Evolutionary conservation across 2,888 invertebrate species (phyloP).

Genomic region (Oegoconia quadripuncta): DNA sequence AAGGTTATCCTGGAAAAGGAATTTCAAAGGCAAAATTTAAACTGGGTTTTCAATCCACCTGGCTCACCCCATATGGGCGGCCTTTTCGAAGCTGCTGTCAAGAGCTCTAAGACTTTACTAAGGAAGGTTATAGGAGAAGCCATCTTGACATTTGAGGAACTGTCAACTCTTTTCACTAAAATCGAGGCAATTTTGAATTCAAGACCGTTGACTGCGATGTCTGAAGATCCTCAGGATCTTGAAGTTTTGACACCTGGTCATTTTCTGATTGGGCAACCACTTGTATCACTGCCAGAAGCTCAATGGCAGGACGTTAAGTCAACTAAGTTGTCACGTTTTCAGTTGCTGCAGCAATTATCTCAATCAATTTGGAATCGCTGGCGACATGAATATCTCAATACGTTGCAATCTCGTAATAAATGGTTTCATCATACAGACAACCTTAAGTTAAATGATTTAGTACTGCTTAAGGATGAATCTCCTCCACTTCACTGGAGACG

Average conservation of each 20-base stretch:
- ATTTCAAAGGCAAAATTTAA: not conserved
- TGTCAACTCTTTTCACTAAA: conserved; percentile 15
- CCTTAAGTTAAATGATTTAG: not conserved
- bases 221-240: conserved; percentile 13
- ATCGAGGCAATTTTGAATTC: conserved; percentile 16
- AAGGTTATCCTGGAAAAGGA: not conserved
- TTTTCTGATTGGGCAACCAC: conserved; percentile 6
- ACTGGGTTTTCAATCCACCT: conserved; percentile 14
- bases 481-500: not conserved
- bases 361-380: conserved; percentile 1
- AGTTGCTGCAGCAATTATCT: not conserved
- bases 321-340: not conserved
- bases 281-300: not conserved
- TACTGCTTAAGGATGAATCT: not conserved
- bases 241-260: conserved; percentile 7
- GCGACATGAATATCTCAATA: not conserved
- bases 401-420: not conserved
- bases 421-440: not conserved
- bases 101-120: conserved; percentile 17
- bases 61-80: conserved; percentile 14
- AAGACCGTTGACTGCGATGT: conserved; percentile 13
- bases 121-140: conserved; percentile 9
- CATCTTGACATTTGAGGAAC: conserved; percentile 18
- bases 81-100: conserved; percentile 18
- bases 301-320: not conserved